Evolutionary conservation across 2,888 invertebrate species (phyloP).

Genomic region (Philaethria dido): DNA sequence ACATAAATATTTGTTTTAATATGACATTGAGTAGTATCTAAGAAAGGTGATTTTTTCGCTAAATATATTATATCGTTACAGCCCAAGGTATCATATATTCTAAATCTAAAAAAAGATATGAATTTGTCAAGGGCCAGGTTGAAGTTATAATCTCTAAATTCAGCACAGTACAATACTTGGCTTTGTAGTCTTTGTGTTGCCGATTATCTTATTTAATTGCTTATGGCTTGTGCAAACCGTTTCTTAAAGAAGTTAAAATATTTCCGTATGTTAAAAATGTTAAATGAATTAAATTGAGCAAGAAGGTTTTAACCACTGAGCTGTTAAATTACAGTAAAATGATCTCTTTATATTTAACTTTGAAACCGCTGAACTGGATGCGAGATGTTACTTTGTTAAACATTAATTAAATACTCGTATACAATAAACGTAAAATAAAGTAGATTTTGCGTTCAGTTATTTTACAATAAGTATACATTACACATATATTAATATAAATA

Average conservation of each 20-base stretch:
- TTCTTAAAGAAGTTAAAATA: neutral
- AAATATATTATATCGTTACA: neutral
- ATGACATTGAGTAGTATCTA: neutral
- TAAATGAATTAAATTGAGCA: neutral
- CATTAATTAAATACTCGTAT: conserved; percentile 6
- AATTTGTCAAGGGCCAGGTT: neutral
- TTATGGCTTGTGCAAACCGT: neutral
- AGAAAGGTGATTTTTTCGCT: neutral
- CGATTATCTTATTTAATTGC: neutral
- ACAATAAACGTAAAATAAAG: neutral
- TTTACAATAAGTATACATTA: no score
- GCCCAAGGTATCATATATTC: neutral
- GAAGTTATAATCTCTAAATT: neutral
- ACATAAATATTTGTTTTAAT: neutral
- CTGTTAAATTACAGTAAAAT: conserved; percentile 29
- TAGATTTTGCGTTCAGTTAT: neutral
- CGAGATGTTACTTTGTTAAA: conserved; percentile 23
- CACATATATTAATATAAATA: no score
- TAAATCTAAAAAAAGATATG: no score
- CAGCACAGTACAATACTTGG: no score
- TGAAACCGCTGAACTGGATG: conserved; percentile 23
- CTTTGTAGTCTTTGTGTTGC: neutral
- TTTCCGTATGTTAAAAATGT: neutral
- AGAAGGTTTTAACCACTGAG: conserved; percentile 23
- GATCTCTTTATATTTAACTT: conserved; percentile 32